Evolutionary conservation across 1,140 invertebrate species (phyloP), one percentile per base, ranked within the genome.

Genomic region (Meloidogyne floridensis): DNA sequence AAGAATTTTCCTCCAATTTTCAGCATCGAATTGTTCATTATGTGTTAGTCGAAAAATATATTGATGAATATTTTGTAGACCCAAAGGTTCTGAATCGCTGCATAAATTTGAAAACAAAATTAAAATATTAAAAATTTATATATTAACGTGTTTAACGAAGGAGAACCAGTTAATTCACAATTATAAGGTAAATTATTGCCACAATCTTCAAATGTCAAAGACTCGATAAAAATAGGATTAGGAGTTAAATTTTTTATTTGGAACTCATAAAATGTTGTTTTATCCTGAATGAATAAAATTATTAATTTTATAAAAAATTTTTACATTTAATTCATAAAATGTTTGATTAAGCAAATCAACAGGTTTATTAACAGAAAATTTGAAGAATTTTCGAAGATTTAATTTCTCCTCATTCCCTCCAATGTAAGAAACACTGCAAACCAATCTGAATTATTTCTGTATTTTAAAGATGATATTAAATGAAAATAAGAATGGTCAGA

Each of bases 291-390:
- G 1, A 32, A 32, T 32, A 32, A 32, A 32, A 32, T 32, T 32
- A 80, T 59, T 69, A 32, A 6, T n/a, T 32, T 2, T 10, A 20
- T 69, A 10, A 80, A 51, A 13, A 8, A 72, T 72, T 73, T 84
- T 87, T 92, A 93, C 93, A 93, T 98, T 96, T 18, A 95, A 94
- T 93, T 96, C 97, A 90, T 96, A 98, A 91, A 98, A 97, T 90
- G 43, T 47, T 20, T 98, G 98, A 4, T 96, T 98, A 91, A 98
- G 97, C 0, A 99, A 96, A 93, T 99, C 96, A 13, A 98, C 91
- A 70, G 97, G 97, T 90, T 98, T 98, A 81, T 96, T 93, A 0
- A 98, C 97, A 93, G 97, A 95, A 91, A 98, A 98, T 92, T 98
- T 98, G 90, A 98, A 99, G 91, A 96, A 98, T 90, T 98, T 98